phyloP scores from a whole-genome alignment of 2,113 vertebrate species.

The Pontoporia blainvillei region DNA sequence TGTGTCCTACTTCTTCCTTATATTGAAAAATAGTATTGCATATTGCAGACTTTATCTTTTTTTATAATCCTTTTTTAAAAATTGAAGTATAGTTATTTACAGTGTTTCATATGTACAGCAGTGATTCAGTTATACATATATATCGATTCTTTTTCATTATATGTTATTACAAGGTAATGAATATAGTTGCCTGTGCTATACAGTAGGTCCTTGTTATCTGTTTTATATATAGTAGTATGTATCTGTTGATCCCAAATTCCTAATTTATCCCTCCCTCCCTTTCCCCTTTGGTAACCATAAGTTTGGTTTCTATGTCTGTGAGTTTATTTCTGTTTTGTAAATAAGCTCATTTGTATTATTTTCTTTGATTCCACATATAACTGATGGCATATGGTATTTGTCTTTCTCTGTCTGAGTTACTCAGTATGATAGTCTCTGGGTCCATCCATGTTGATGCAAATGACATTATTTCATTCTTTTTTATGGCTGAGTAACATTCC shows the following conservation, averaged over 20 bases:
- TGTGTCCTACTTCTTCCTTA: neutral
- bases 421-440: neutral
- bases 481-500: neutral
- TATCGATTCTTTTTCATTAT: neutral
- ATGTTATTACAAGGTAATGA: neutral
- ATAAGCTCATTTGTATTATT: neutral
- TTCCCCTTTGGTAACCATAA: neutral
- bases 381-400: neutral
- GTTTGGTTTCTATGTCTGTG: neutral
- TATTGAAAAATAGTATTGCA: neutral
- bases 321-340: neutral
- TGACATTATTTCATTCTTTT: neutral
- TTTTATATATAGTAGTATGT: neutral
- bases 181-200: neutral
- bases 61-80: neutral
- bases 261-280: neutral
- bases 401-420: neutral
- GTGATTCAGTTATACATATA: neutral
- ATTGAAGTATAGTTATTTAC: neutral
- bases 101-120: neutral
- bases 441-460: neutral
- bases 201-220: neutral
- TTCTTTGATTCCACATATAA: neutral
- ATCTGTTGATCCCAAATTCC: neutral
- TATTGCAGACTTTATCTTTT: neutral